Evolutionary conservation across 2,113 vertebrate species (phyloP).

Genomic region (Apodemus speciosus): DNA sequence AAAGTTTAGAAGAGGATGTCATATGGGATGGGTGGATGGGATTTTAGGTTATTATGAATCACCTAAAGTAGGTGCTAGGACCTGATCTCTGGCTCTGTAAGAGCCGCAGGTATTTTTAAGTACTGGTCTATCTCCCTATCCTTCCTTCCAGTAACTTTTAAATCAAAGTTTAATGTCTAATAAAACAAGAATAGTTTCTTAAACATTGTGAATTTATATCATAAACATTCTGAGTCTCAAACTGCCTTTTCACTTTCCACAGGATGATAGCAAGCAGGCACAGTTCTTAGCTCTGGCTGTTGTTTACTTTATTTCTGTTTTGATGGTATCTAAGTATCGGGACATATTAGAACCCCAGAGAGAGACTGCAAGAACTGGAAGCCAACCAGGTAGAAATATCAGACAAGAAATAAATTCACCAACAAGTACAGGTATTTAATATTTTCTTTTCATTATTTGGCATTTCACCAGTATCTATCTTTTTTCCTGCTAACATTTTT

Average conservation of each 20-base stretch:
- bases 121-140: neutral
- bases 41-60: neutral
- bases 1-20: neutral
- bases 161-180: neutral
- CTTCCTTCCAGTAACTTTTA: neutral
- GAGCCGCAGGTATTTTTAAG: neutral
- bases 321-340: conserved; percentile 99
- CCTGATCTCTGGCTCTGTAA: neutral
- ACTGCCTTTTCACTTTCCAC: conserved; percentile 61
- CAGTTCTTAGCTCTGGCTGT: conserved; percentile 98
- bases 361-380: conserved; percentile 94
- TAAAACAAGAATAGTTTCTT: neutral
- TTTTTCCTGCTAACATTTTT: neutral
- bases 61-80: neutral
- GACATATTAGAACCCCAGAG: conserved; percentile 98
- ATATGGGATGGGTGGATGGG: neutral
- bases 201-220: neutral
- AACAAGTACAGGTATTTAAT: conserved; percentile 95
- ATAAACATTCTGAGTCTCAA: neutral
- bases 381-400: conserved; percentile 95
- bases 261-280: conserved; percentile 99
- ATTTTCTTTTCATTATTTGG: conserved; percentile 30
- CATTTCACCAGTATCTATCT: conserved; percentile 16
- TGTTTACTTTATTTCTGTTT: conserved; percentile 98
- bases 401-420: conserved; percentile 99